phyloP scores from a whole-genome alignment of 2,888 invertebrate genomes.

The Thecocarcelia acutangulata region DNA sequence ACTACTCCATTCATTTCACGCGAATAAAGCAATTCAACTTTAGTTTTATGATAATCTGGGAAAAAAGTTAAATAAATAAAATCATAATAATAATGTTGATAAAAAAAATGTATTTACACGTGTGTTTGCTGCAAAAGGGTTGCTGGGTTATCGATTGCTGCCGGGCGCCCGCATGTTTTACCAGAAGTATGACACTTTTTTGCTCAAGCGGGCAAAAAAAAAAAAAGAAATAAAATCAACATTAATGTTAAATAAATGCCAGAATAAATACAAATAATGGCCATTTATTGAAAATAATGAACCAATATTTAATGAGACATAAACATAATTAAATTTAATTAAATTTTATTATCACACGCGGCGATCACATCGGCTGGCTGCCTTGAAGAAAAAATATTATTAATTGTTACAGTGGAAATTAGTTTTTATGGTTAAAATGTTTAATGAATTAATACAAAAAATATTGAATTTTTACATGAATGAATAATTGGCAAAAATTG shows the following conservation, averaged over 20 bases:
- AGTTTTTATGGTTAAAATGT: conserved; percentile 1
- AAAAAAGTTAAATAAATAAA: neutral
- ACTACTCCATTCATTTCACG: neutral
- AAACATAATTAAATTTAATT: conserved; percentile 70
- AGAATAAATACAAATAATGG: conserved; percentile 64
- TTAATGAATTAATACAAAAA: conserved; percentile 21
- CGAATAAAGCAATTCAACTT: neutral
- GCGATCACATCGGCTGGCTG: conserved; percentile 37
- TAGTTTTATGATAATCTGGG: conserved; percentile 19
- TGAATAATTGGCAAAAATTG: no score
- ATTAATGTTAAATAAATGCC: conserved; percentile 36
- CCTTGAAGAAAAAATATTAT: neutral
- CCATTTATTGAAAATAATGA: conserved; percentile 67
- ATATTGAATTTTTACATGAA: no score
- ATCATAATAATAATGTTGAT: neutral
- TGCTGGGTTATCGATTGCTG: conserved; percentile 31
- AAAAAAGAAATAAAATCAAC: conserved; percentile 18
- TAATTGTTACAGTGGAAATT: conserved; percentile 22
- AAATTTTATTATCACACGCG: conserved; percentile 67
- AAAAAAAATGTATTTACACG: conserved; percentile 4
- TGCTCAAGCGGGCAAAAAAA: neutral
- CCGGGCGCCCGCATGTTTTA: neutral
- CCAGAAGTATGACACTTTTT: neutral
- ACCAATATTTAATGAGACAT: conserved; percentile 66
- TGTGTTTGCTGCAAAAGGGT: conserved; percentile 13